A percentile compares a stretch with the other conserved stretches of the same genome.
Conservation (phyloP, 2,888 invertebrate species). For the Spodoptera littoralis region DNA sequence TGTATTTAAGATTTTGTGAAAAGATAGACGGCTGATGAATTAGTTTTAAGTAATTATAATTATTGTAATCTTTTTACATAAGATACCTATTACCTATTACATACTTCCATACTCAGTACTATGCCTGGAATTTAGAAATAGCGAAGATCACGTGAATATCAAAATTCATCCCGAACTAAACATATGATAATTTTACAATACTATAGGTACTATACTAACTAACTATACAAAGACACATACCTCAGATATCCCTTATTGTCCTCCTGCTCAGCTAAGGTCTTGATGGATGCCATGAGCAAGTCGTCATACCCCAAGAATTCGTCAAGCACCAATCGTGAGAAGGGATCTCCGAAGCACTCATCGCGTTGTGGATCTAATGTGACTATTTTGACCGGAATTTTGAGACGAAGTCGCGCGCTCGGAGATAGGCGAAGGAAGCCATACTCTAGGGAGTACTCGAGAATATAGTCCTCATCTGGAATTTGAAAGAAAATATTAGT, state of each 20-base stretch:
- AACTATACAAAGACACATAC: constrained; percentile 74
- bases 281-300: constrained; percentile 98
- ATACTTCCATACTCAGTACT: no score
- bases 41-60: no score
- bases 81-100: no score
- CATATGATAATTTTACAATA: no score
- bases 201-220: no score
- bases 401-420: constrained; percentile 94
- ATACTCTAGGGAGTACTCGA: constrained; percentile 99
- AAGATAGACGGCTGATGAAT: no score
- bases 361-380: constrained; percentile 96
- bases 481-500: constrained; percentile 23
- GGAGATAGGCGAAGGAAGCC: constrained; percentile 97
- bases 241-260: constrained; percentile 98
- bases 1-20: no score
- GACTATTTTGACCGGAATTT: constrained; percentile 97
- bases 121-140: no score
- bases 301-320: constrained; percentile 99
- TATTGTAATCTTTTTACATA: no score
- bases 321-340: constrained; percentile 96
- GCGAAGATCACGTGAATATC: no score
- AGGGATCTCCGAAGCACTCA: constrained; percentile 97
- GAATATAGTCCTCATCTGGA: constrained; percentile 97
- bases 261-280: constrained; percentile 97
- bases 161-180: no score